Percentiles rank a stretch among this genome's conserved stretches.
phyloP scores from a whole-genome alignment of 1,140 invertebrate species.

The Listronotus bonariensis region DNA sequence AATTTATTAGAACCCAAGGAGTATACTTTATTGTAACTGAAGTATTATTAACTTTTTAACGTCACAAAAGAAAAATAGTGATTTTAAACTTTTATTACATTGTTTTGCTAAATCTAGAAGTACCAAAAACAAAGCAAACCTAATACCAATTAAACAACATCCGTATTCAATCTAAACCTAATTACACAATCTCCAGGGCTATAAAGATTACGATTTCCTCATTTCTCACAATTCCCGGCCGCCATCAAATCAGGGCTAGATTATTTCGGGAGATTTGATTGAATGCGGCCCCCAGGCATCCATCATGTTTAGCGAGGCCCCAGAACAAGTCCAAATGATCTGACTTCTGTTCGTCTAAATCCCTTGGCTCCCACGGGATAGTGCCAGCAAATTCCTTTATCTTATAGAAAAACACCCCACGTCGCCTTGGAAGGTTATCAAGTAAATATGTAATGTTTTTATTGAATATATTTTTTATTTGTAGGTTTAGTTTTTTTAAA shows the following conservation, averaged over 20 bases:
- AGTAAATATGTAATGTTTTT: no score
- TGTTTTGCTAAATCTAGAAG: no score
- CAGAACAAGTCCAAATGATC: conserved; percentile 46
- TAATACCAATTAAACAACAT: not conserved
- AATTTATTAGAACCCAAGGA: no score
- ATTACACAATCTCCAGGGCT: conserved; percentile 19
- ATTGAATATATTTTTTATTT: no score
- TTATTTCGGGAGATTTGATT: conserved; percentile 47
- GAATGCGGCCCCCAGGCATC: conserved; percentile 45
- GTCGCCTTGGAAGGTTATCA: no score
- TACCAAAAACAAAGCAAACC: no score
- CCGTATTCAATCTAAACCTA: conserved; percentile 15
- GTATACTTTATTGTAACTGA: no score
- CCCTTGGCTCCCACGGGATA: conserved; percentile 39
- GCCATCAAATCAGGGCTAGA: conserved; percentile 44
- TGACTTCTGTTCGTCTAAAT: conserved; percentile 47
- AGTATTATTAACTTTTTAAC: no score
- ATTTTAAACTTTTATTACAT: no score
- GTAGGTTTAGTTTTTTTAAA: no score
- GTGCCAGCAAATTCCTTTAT: conserved; percentile 41
- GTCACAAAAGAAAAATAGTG: no score
- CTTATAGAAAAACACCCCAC: conserved; percentile 8
- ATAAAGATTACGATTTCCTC: conserved; percentile 33
- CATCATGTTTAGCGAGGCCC: conserved; percentile 46
- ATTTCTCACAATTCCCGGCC: conserved; percentile 27